These are phyloP conservation scores for Meta bourneti DNA, from an alignment of 2,888 invertebrate species.

Conservation along the genomic window DNA sequence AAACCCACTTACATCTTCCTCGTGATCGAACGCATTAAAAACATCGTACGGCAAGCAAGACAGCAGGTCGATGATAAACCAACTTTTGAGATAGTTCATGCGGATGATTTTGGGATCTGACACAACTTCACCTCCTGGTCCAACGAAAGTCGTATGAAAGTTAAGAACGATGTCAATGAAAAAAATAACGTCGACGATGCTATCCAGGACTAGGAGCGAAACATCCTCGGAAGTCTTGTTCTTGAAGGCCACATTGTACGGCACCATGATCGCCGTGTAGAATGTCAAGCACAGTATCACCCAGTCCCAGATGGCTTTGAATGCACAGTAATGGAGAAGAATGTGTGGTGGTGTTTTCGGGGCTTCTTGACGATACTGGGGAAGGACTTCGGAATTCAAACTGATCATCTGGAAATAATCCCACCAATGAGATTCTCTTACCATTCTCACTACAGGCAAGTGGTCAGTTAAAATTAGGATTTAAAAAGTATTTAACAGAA, in stretches of 20 bases:
- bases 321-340: conserved; percentile 99
- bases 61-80: conserved; percentile 99
- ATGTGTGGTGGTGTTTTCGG: conserved; percentile 99
- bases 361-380: conserved; percentile 99
- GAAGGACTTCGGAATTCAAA: conserved; percentile 98
- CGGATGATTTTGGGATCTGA: conserved; percentile 99
- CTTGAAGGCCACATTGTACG: conserved; percentile 99
- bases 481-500: too few relatives aligned
- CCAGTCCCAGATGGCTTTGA: conserved; percentile 97
- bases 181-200: conserved; percentile 99
- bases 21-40: conserved; percentile 99
- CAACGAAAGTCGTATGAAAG: conserved; percentile 99
- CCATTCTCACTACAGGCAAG: too few relatives aligned
- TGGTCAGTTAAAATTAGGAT: too few relatives aligned
- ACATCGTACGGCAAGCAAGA: conserved; percentile 99
- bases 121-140: conserved; percentile 90
- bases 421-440: too few relatives aligned
- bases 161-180: conserved; percentile 99
- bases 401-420: conserved; percentile 91
- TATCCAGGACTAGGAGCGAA: conserved; percentile 94
- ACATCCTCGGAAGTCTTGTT: conserved; percentile 99
- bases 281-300: conserved; percentile 99
- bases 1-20: conserved; percentile 85
- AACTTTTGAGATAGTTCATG: conserved; percentile 99
- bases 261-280: conserved; percentile 99